Conservation (phyloP, 2,888 invertebrate genomes). For the Leptodirus hochenwartii region DNA sequence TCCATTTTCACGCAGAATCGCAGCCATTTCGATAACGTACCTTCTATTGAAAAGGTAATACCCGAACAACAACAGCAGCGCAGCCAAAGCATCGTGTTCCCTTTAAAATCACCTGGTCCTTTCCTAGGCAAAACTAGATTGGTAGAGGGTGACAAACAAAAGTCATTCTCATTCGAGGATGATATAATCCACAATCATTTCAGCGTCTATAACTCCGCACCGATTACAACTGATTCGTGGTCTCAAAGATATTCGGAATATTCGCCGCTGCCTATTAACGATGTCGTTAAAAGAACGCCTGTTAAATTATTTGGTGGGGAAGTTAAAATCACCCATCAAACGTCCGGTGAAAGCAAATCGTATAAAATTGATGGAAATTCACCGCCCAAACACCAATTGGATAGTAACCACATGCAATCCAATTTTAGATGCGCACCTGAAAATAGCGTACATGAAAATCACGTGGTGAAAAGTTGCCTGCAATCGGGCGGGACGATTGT, state of each 20-base stretch:
- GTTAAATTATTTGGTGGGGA: conserved; percentile 62
- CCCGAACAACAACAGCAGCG: too few relatives aligned
- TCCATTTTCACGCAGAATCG: conserved; percentile 28
- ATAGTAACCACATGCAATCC: conserved; percentile 12
- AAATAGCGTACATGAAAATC: conserved; percentile 28
- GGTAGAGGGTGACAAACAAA: conserved; percentile 38
- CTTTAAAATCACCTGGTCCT: conserved; percentile 67
- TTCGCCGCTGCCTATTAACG: conserved; percentile 9
- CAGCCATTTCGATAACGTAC: conserved; percentile 26
- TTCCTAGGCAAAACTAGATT: conserved; percentile 64
- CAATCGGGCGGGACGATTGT: conserved; percentile 66
- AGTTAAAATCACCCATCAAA: conserved; percentile 49
- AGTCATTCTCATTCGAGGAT: conserved; percentile 27
- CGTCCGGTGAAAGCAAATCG: conserved; percentile 46
- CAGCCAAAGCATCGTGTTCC: conserved; percentile 26
- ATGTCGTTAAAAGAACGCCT: conserved; percentile 22
- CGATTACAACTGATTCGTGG: conserved; percentile 14
- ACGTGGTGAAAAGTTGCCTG: conserved; percentile 63
- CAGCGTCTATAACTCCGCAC: conserved; percentile 12
- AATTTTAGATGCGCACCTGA: conserved; percentile 20
- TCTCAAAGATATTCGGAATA: too few relatives aligned
- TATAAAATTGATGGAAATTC: conserved; percentile 23
- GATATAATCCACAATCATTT: conserved; percentile 14
- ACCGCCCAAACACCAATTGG: conserved; percentile 17
- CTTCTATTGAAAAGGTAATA: too few relatives aligned